A percentile compares a stretch with the other conserved stretches of the same genome.
Evolutionary conservation across 2,797 vertebrate genomes (phyloP).

Genomic region (Sebastes hubbsi): DNA sequence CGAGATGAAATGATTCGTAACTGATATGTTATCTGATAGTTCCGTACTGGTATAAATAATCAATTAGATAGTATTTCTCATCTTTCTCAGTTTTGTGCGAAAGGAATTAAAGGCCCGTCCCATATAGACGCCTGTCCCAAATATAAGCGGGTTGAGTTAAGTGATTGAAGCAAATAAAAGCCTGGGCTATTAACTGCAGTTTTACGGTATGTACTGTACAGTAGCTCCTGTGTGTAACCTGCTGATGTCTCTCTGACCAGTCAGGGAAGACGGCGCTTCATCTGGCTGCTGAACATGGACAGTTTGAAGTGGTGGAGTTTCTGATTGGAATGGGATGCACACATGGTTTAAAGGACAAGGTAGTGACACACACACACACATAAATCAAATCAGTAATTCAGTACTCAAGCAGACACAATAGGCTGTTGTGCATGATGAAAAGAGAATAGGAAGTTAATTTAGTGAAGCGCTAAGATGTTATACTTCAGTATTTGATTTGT

Average conservation of each 20-base stretch:
- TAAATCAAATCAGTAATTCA: neutral
- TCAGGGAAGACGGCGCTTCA: constrained; percentile 88
- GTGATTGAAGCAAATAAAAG: no score
- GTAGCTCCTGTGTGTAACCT: neutral
- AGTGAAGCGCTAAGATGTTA: neutral
- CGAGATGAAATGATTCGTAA: no score
- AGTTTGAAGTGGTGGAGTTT: constrained; percentile 86
- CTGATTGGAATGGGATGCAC: constrained; percentile 87
- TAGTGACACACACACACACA: constrained; percentile 52
- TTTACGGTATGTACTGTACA: neutral
- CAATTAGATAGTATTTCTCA: no score
- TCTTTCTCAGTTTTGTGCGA: no score
- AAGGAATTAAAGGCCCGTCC: no score
- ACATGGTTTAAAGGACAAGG: constrained; percentile 88
- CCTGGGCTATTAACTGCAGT: no score
- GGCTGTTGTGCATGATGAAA: neutral
- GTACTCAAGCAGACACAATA: neutral
- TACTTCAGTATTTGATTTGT: neutral
- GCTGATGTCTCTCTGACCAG: constrained; percentile 55
- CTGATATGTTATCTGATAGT: no score
- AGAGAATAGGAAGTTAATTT: neutral
- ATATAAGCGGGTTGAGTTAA: no score
- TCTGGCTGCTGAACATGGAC: constrained; percentile 85
- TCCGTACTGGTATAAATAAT: no score
- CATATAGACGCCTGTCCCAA: no score